A percentile compares a stretch with the other conserved stretches of the same genome.
Conservation (phyloP, 2,113 vertebrate species). For the Noturus placidus region DNA sequence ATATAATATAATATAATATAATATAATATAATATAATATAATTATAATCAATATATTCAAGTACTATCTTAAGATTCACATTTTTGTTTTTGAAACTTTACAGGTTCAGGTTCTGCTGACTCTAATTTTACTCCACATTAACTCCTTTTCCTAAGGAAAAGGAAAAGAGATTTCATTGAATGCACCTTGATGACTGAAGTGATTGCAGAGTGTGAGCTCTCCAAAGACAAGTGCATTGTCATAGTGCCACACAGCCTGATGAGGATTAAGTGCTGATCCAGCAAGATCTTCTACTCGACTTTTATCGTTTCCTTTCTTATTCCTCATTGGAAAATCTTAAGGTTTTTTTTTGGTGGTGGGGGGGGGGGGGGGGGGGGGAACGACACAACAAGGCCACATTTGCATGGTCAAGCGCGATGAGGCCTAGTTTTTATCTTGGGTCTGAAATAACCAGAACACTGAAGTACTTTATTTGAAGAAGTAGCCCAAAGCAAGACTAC, state of each 20-base stretch:
- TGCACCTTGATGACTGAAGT: neutral
- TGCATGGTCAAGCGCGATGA: constrained; percentile 9
- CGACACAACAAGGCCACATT: constrained; percentile 24
- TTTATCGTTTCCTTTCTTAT: neutral
- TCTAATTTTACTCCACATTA: neutral
- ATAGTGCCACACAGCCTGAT: neutral
- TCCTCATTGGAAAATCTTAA: neutral
- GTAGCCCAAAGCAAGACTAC: neutral
- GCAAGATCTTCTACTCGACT: neutral
- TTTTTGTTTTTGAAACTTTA: neutral
- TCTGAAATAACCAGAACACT: constrained; percentile 41
- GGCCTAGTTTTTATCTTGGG: constrained; percentile 35
- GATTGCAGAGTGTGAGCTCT: neutral
- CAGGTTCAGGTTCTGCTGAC: neutral
- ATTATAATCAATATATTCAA: neutral
- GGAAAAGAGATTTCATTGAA: neutral
- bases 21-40: no score
- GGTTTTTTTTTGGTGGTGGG: neutral
- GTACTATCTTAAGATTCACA: neutral
- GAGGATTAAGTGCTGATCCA: neutral
- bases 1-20: no score
- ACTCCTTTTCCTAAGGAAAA: neutral
- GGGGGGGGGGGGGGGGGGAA: no score
- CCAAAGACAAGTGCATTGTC: neutral
- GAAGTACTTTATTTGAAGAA: constrained; percentile 25